phyloP scores from a whole-genome alignment of 2,797 vertebrate genomes.

The Coregonus sp. region DNA sequence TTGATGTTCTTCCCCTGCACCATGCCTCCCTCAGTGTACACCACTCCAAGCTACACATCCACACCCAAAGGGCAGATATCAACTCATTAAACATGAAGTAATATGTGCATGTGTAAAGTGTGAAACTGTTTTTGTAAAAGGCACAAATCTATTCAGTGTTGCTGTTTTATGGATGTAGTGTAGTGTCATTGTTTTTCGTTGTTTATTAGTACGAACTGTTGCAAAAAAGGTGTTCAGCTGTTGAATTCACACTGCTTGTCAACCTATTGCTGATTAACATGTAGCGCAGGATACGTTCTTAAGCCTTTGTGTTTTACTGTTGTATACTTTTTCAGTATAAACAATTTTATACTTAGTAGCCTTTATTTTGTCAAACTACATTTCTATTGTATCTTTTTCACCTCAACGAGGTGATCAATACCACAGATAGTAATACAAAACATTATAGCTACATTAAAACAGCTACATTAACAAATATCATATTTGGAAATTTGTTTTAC shows the following conservation, averaged over 20 bases:
- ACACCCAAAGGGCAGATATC: not conserved
- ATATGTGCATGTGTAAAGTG: not conserved
- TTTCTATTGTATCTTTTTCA: not conserved
- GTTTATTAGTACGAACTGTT: not conserved
- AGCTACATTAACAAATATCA: constrained; percentile 18
- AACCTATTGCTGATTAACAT: not conserved
- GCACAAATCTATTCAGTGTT: not conserved
- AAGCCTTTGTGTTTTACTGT: not conserved
- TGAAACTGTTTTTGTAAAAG: not conserved
- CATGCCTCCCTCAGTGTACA: constrained; percentile 87
- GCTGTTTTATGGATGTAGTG: not conserved
- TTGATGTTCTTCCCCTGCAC: constrained; percentile 81
- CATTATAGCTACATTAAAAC: not conserved
- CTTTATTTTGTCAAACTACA: not conserved
- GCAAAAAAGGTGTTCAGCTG: not conserved
- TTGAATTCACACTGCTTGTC: not conserved
- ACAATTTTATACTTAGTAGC: too few species aligned
- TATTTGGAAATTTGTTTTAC: not conserved
- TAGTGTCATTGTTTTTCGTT: not conserved
- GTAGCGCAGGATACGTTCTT: not conserved
- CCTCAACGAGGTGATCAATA: not conserved
- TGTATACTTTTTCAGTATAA: not conserved
- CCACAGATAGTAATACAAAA: not conserved
- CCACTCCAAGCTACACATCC: constrained; percentile 80
- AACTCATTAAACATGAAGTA: not conserved